Conservation (phyloP, 2,888 invertebrate genomes). For the Drepana falcataria region DNA sequence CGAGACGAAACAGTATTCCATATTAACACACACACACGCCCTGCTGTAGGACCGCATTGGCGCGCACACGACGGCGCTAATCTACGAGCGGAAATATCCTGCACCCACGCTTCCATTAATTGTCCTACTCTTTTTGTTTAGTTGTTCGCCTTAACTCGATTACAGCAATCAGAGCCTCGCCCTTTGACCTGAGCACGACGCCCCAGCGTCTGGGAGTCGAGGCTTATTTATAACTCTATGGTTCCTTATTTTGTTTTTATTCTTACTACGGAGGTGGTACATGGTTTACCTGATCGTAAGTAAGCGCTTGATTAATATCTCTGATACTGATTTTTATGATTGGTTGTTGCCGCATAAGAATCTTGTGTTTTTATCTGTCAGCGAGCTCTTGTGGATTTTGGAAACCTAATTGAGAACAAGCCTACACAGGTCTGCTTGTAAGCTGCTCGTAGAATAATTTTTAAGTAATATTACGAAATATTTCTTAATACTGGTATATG, state of each 20-base stretch:
- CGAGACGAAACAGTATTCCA: background rate
- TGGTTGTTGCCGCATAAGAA: no score
- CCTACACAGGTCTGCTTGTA: no score
- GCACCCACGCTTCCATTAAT: slow-evolving; percentile 67
- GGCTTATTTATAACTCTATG: slow-evolving; percentile 14
- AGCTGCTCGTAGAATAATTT: no score
- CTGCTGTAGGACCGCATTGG: background rate
- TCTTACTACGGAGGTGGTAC: no score
- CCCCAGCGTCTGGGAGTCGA: slow-evolving; percentile 41
- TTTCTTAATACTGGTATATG: no score
- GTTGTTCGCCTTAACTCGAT: slow-evolving; percentile 67
- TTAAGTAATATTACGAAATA: no score
- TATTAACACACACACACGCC: background rate
- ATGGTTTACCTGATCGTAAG: no score
- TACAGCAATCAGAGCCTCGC: slow-evolving; percentile 68
- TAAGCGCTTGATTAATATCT: background rate
- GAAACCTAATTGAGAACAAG: no score
- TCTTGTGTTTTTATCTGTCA: no score
- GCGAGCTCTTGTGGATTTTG: no score
- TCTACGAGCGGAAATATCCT: slow-evolving; percentile 52
- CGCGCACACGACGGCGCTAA: slow-evolving; percentile 39
- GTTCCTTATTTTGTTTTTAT: slow-evolving; percentile 7
- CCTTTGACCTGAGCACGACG: slow-evolving; percentile 55
- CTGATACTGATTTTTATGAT: no score
- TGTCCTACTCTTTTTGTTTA: slow-evolving; percentile 73